Base-by-base conservation (phyloP, 2,797 vertebrate genomes). In the Meda fulgida region DNA sequence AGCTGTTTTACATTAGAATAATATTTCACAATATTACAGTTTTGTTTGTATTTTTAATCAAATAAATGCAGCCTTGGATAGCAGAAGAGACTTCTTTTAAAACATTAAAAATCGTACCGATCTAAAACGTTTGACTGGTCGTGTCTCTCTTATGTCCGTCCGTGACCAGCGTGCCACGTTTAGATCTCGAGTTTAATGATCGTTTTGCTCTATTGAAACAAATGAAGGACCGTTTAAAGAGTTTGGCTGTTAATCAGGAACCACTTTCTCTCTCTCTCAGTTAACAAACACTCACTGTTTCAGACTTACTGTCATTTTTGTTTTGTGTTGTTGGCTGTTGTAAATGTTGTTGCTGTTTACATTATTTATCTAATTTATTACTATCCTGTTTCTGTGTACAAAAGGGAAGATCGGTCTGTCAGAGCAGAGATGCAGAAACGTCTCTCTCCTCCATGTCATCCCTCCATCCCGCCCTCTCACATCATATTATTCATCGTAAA, bases 341-440 rank as follows among this genome's bases (percentile, higher is more conserved):
- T 89, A 81, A 83, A 84, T 70, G 70, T 85, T 70, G 38, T 87
- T 71, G 78, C 78, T 87, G 85, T 86, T 87, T 89, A 87, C 81
- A 81, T 86, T 78, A 87, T 80, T 84, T 85, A 60, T 79, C 67
- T 87, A 87, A 89, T 81, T 88, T 90, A 89, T 90, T 91, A 69
- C 78, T 72, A 21, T 81, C 77, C 36, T 80, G 58, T 85, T 89
- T 65, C 79, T 89, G 18, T 67, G 85, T 85, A 84, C 75, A 75
- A 76, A 89, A 88, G 88, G 76, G 85, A 81, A 84, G 87, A 38
- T 58, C 11, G 11, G 43, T 63, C 36, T 60, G 53, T 76, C 16
- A 19, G 31, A 19, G 51, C 7, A 83, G 19, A 48, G 26, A 81
- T 7, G 51, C 19, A 10, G 48, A 53, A 55, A 19, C 5, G 13